Base-by-base conservation (phyloP, 2,113 vertebrate genomes). In the Istiophorus platypterus region DNA sequence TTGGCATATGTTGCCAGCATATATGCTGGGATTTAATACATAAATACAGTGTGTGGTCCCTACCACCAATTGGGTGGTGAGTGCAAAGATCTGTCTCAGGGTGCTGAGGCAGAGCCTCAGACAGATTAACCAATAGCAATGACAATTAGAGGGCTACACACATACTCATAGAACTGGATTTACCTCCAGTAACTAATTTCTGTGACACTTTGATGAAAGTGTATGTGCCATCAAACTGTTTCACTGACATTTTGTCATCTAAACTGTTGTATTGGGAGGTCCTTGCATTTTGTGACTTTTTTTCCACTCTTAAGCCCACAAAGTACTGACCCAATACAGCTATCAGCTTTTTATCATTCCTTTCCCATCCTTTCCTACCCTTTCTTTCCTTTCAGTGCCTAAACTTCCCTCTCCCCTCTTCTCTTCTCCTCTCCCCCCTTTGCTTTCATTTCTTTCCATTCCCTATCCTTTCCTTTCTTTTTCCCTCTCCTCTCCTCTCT, bases 151-250 rank as follows among this genome's bases (percentile, higher is more conserved):
- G 3, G 31, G 31, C 31, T 34, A 34, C 31, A 34, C 31, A 34
- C 31, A 4, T 34, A 34, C 31, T 34, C 31, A 34, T 34, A 4
- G 31, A 34, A 34, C 31, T 34, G 31, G 31, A 6, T 34, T 3
- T 34, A 34, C 6, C 3, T 34, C 31, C 31, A 6, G 31, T 34
- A 34, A 34, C 31, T 34, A 67, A 69, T 81, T 78, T 77, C 82
- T 74, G 74, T 61, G 75, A 76, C 85, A 76, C 71, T 77, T 59
- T 72, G 59, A 73, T 79, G 87, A 78, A 65, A n/a, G 11, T 56
- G 61, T 31, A 49, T 70, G 65, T n/a, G 2, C 64, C 76, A 66
- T 52, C 17, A 73, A 80, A 80, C 57, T 2, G 12, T 61, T 78
- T 58, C 47, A n/a, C 63, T 79, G 76, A 76, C 82, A 76, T 71